A percentile compares a stretch with the other conserved stretches of the same genome.
phyloP scores from a whole-genome alignment of 2,888 invertebrate genomes.

The Notodonta dromedarius region DNA sequence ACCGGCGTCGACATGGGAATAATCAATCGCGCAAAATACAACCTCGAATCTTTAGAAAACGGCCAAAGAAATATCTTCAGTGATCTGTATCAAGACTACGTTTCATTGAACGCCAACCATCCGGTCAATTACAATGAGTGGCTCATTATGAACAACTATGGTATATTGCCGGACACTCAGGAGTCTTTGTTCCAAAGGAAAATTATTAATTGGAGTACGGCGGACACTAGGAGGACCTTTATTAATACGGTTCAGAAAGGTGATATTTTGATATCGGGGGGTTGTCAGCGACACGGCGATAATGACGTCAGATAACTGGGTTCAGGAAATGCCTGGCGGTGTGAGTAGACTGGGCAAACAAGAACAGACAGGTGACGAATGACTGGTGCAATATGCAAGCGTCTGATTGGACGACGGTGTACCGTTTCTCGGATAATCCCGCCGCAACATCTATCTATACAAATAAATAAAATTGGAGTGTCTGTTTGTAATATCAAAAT shows the following conservation, averaged over 20 bases:
- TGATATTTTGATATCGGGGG: constrained; percentile 56
- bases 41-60: constrained; percentile 53
- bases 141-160: constrained; percentile 66
- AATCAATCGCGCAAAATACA: constrained; percentile 67
- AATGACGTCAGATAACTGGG: constrained; percentile 59
- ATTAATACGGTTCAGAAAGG: constrained; percentile 57
- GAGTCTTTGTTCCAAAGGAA: constrained; percentile 59
- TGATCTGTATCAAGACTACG: constrained; percentile 52
- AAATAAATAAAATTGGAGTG: no score
- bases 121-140: constrained; percentile 63
- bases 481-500: no score
- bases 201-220: constrained; percentile 56
- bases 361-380: constrained; percentile 57
- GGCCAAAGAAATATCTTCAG: constrained; percentile 61
- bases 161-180: constrained; percentile 56
- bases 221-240: constrained; percentile 56
- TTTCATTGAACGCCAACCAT: constrained; percentile 44
- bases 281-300: constrained; percentile 60
- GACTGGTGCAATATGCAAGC: constrained; percentile 59
- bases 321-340: constrained; percentile 62
- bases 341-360: constrained; percentile 46
- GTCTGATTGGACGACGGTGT: constrained; percentile 59
- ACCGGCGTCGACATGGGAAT: constrained; percentile 59
- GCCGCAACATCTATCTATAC: constrained; percentile 46
- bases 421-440: constrained; percentile 47